Conservation (phyloP, 2,888 invertebrate genomes). For the Andrena praecox region DNA sequence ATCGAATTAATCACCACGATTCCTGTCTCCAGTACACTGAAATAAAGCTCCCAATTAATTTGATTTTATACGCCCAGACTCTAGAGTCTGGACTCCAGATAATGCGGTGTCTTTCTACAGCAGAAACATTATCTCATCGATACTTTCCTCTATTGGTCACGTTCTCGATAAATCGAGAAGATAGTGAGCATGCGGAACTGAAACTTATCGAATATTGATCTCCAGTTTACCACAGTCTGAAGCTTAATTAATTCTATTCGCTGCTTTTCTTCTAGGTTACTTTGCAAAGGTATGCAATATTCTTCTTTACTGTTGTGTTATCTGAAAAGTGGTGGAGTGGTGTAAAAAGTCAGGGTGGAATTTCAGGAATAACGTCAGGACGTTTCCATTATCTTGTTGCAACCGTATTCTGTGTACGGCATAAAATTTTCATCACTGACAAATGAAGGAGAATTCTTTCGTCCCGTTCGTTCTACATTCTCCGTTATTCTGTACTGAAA, state of each 20-base stretch:
- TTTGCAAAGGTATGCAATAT: background rate
- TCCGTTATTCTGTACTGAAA: background rate
- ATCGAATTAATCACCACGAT: constrained; percentile 77
- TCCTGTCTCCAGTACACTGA: constrained; percentile 71
- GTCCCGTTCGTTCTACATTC: background rate
- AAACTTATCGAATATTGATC: too few species aligned
- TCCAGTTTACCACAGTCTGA: too few species aligned
- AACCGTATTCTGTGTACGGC: background rate
- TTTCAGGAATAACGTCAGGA: constrained; percentile 8
- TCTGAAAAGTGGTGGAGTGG: background rate
- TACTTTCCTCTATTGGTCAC: too few species aligned
- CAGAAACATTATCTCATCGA: too few species aligned
- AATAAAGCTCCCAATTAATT: constrained; percentile 66
- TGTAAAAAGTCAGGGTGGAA: background rate
- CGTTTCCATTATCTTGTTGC: constrained; percentile 30
- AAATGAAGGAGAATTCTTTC: background rate
- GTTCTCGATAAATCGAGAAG: too few species aligned
- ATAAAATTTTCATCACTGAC: constrained; percentile 19
- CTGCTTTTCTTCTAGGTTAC: too few species aligned
- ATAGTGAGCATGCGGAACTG: too few species aligned
- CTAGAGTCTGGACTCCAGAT: background rate
- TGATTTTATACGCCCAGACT: constrained; percentile 6
- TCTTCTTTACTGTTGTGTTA: background rate
- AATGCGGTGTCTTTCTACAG: too few species aligned
- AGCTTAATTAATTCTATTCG: too few species aligned